Evolutionary conservation across 2,888 invertebrate species (phyloP).

Genomic region (Synergus umbraculus): DNA sequence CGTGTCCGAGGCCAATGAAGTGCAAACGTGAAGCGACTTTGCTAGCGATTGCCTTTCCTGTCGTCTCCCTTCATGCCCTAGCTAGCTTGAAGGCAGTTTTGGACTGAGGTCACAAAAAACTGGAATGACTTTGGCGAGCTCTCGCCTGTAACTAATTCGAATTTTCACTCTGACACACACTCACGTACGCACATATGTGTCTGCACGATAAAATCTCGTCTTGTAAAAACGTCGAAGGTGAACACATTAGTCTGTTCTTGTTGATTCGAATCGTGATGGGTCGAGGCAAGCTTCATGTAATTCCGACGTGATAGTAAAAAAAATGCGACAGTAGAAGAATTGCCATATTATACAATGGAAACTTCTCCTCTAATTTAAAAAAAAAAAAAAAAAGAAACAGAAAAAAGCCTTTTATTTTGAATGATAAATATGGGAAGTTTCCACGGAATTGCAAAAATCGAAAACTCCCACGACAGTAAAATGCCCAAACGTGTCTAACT

Average conservation of each 20-base stretch:
- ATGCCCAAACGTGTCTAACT: neutral
- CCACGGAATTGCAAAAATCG: neutral
- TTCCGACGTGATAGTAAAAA: neutral
- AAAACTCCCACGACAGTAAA: neutral
- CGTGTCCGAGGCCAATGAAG: slow-evolving; percentile 52
- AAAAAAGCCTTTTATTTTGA: neutral
- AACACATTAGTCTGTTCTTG: neutral
- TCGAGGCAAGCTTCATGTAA: slow-evolving; percentile 10
- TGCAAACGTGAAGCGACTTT: slow-evolving; percentile 48
- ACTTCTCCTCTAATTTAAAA: neutral
- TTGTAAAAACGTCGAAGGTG: slow-evolving; percentile 3
- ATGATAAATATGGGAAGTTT: neutral
- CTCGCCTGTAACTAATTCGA: slow-evolving; percentile 50
- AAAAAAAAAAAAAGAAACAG: neutral
- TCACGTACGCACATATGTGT: slow-evolving; percentile 26
- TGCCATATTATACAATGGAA: no score
- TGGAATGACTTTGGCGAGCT: slow-evolving; percentile 45
- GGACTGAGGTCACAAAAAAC: slow-evolving; percentile 48
- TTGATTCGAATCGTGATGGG: slow-evolving; percentile 7
- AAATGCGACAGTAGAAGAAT: no score
- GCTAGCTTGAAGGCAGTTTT: slow-evolving; percentile 46
- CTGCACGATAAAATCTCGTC: slow-evolving; percentile 13
- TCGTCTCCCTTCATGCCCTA: slow-evolving; percentile 6
- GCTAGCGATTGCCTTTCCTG: slow-evolving; percentile 34
- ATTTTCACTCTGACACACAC: slow-evolving; percentile 45